Conservation (phyloP, 2,888 invertebrate species). For the Chorisops tibialis region DNA sequence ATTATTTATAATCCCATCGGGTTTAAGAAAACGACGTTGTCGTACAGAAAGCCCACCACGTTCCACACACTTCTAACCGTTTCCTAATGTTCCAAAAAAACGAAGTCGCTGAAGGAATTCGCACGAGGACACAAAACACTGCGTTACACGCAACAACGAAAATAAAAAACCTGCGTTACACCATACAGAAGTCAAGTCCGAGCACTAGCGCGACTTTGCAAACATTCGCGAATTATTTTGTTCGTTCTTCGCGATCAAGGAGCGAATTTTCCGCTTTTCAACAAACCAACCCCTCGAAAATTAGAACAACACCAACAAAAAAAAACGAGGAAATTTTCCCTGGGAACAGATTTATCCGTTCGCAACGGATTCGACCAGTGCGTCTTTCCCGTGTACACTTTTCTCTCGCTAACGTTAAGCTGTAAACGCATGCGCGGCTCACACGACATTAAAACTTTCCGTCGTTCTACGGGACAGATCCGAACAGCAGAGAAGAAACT, state of each 20-base stretch:
- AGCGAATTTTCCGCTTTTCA: too few species aligned
- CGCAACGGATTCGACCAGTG: constrained; percentile 14
- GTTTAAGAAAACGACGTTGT: too few species aligned
- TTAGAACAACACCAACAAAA: background rate
- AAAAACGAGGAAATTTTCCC: constrained; percentile 6
- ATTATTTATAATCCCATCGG: constrained; percentile 30
- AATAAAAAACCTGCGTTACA: too few species aligned
- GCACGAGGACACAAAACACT: too few species aligned
- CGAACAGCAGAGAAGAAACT: constrained; percentile 8
- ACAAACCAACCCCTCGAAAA: background rate
- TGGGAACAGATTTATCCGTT: background rate
- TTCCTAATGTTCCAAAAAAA: too few species aligned
- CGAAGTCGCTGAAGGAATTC: too few species aligned
- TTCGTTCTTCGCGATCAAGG: background rate
- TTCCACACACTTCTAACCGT: too few species aligned
- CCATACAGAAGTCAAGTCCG: too few species aligned
- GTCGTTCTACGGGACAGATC: constrained; percentile 2
- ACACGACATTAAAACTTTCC: constrained; percentile 26
- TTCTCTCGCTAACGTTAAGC: constrained; percentile 20
- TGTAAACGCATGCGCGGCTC: constrained; percentile 31
- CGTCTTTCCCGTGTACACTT: constrained; percentile 7
- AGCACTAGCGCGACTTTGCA: background rate
- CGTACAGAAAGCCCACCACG: too few species aligned
- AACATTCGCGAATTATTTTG: background rate
- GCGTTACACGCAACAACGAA: too few species aligned